phyloP scores from a whole-genome alignment of 2,888 invertebrate species.

The Dendrolimus pini region DNA sequence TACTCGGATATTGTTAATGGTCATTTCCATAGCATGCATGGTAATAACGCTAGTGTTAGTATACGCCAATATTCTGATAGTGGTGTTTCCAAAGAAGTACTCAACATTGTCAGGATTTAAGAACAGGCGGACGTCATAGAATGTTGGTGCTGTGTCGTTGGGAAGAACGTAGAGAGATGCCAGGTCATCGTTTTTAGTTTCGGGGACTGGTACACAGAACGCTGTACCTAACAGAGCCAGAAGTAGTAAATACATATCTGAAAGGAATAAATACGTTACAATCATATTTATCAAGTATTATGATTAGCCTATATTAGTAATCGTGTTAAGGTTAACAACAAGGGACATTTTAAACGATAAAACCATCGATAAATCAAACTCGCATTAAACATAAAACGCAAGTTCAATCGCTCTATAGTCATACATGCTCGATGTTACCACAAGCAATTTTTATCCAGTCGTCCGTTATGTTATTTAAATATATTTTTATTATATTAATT shows the following conservation, averaged over 20 bases:
- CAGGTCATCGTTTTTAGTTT: conserved; percentile 17
- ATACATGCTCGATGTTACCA: too few relatives aligned
- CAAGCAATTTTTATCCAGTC: too few relatives aligned
- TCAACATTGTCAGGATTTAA: conserved; percentile 56
- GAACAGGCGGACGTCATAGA: conserved; percentile 67
- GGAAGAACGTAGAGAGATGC: conserved; percentile 69
- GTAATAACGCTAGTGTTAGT: conserved; percentile 40
- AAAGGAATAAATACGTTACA: conserved; percentile 17
- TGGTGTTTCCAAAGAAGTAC: conserved; percentile 60
- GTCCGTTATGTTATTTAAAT: too few relatives aligned
- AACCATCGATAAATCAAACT: too few relatives aligned
- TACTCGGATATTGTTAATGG: conserved; percentile 33
- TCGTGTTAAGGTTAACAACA: too few relatives aligned
- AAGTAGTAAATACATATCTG: conserved; percentile 58
- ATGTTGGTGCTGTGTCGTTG: conserved; percentile 60
- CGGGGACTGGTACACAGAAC: conserved; percentile 24
- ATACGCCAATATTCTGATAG: conserved; percentile 47
- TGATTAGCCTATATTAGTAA: too few relatives aligned
- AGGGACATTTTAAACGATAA: too few relatives aligned
- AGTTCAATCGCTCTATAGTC: too few relatives aligned
- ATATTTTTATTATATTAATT: too few relatives aligned
- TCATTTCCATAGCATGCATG: conserved; percentile 66
- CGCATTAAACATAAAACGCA: too few relatives aligned
- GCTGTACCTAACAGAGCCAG: conserved; percentile 41
- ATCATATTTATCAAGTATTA: too few relatives aligned